Percentiles rank a stretch among this genome's conserved stretches.
Conservation (phyloP, 2,797 vertebrate genomes). For the Choloepus didactylus region DNA sequence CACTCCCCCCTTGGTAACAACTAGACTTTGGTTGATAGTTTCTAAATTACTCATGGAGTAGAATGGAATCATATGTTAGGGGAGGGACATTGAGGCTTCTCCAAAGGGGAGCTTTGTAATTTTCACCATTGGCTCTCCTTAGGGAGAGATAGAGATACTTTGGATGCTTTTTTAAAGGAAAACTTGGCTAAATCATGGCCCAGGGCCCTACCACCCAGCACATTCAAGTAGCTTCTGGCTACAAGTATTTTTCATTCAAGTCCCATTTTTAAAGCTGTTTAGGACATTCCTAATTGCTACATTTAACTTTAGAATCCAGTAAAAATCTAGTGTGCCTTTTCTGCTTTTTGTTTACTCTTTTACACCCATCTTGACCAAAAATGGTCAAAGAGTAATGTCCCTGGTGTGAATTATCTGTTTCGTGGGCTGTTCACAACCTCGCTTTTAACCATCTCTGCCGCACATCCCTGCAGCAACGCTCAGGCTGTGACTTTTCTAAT, state of each 20-base stretch:
- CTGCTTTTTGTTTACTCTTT: constrained; percentile 59
- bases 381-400: constrained; percentile 64
- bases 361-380: constrained; percentile 59
- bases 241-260: constrained; percentile 35
- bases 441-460: constrained; percentile 83
- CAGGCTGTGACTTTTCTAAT: constrained; percentile 78
- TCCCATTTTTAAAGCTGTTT: constrained; percentile 64
- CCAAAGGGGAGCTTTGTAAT: background rate
- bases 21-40: constrained; percentile 60
- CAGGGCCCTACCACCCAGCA: background rate
- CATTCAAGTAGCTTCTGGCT: background rate
- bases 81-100: constrained; percentile 18
- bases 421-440: constrained; percentile 80
- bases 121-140: background rate
- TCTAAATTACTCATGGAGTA: background rate
- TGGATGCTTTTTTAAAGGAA: background rate
- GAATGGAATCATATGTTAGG: constrained; percentile 5
- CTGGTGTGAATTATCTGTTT: constrained; percentile 72
- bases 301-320: constrained; percentile 69
- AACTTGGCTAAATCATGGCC: background rate
- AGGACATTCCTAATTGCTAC: constrained; percentile 20
- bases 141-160: background rate
- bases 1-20: constrained; percentile 45
- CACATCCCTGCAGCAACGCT: constrained; percentile 80
- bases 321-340: constrained; percentile 61